Evolutionary conservation across 2,888 invertebrate genomes (phyloP), one percentile per base, ranked within the genome.

Genomic region (Xestia ashworthii): DNA sequence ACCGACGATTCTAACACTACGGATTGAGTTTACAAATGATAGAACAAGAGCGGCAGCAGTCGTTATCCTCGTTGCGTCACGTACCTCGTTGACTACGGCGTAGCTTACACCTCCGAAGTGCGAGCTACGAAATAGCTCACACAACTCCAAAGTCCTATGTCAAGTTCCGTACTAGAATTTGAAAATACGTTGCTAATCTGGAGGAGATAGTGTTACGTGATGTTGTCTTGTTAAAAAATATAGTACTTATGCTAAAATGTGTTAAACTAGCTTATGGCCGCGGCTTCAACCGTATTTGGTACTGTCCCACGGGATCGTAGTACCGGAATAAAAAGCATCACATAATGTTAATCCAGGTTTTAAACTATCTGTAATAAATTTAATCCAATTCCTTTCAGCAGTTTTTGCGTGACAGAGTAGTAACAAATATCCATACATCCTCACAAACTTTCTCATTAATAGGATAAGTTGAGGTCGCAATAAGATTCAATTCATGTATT

Each of bases 81-180:
- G 25, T 41, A 44, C 8, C 44, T 1, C 44, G 44, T 9, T 44
- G 9, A 9, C 44, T 44, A 62, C 62, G 76, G 44, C 67, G 78
- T 77, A 66, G 66, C 71, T 5, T 32, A 44, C 32, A 62, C 32
- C 16, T 22, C n/a, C 1, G 9, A 14, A 50, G 46, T 12, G n/a
- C 5, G 44, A 44, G 2, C 48, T 74, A 62, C 62, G 76, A 32
- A 53, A 65, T 65, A 65, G 65, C 70, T 5, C 22, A 25, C 22
- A 25, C 41, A 50, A 22, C 22, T 32, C 25, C 3, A 9, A 5
- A 62, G 46, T 11, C 5, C 75, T 77, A 65, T 77, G 77, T 19
- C 46, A 65, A 76, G 64, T 22, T 32, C 14, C 25, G 9, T 8
- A 3, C 12, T 46, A 32, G 8, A 53, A 38, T 25, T 48, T 16